phyloP scores from a whole-genome alignment of 1,140 invertebrate species.

The Hycleus phaleratus region DNA sequence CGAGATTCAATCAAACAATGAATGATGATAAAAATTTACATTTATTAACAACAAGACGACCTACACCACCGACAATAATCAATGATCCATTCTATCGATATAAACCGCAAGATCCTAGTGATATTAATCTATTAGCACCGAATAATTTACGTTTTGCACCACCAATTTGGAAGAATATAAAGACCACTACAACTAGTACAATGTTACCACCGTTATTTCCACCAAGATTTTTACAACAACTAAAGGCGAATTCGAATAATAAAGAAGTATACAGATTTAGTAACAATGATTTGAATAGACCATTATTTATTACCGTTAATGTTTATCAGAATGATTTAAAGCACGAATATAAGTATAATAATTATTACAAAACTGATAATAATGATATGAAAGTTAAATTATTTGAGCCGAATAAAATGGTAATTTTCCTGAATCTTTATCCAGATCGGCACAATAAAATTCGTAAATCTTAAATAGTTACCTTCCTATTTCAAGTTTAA shows the following conservation, averaged over 20 bases:
- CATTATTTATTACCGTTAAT: conserved; percentile 22
- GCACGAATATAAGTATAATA: neutral
- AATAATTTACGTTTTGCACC: conserved; percentile 42
- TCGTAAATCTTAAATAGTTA: too few relatives aligned
- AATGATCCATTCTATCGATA: conserved; percentile 45
- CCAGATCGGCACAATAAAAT: neutral
- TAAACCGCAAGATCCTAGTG: conserved; percentile 47
- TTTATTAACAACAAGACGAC: neutral
- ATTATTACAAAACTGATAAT: conserved; percentile 1
- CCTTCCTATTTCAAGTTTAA: too few relatives aligned
- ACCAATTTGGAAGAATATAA: conserved; percentile 25
- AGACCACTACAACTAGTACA: neutral
- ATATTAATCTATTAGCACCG: conserved; percentile 46
- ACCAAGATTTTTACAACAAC: neutral
- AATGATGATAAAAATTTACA: neutral
- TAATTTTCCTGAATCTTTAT: conserved; percentile 23
- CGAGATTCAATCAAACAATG: conserved; percentile 8
- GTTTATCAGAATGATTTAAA: conserved; percentile 17
- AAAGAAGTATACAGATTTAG: neutral
- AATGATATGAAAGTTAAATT: neutral
- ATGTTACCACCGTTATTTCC: neutral
- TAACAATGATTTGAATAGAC: conserved; percentile 3
- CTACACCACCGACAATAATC: neutral
- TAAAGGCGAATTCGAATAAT: neutral
- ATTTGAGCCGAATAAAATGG: conserved; percentile 18